Evolutionary conservation across 2,888 invertebrate genomes (phyloP).

Genomic region (Lydus trimaculatus): DNA sequence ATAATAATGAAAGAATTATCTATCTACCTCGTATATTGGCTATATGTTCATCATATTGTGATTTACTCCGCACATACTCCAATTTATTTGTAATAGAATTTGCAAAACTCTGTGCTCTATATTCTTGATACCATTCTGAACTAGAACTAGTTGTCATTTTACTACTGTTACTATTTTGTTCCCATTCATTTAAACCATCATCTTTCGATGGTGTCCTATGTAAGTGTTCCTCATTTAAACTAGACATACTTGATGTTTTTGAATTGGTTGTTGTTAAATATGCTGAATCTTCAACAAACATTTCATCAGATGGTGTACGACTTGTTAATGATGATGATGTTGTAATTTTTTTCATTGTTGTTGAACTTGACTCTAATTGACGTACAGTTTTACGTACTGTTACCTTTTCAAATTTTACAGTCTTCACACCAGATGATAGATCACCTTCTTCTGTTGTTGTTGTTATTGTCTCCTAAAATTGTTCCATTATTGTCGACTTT

Average conservation of each 20-base stretch:
- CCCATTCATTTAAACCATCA: constrained; percentile 52
- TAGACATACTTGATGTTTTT: constrained; percentile 64
- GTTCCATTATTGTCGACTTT: constrained; percentile 40
- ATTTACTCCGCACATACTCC: constrained; percentile 78
- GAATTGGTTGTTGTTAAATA: constrained; percentile 63
- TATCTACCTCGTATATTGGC: constrained; percentile 82
- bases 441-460: constrained; percentile 71
- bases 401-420: constrained; percentile 77
- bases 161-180: constrained; percentile 60
- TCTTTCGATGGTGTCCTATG: constrained; percentile 55
- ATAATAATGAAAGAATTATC: constrained; percentile 41
- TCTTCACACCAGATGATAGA: constrained; percentile 67
- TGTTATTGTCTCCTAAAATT: constrained; percentile 64
- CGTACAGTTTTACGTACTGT: constrained; percentile 70
- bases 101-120: constrained; percentile 68
- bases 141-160: constrained; percentile 54
- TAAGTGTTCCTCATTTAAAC: constrained; percentile 65
- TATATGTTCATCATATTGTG: constrained; percentile 87
- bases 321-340: constrained; percentile 45
- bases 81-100: constrained; percentile 71
- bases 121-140: constrained; percentile 68
- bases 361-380: constrained; percentile 61
- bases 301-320: constrained; percentile 65
- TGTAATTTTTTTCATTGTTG: constrained; percentile 42
- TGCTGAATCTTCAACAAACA: constrained; percentile 65